Conservation (phyloP, 2,888 invertebrate species). For the Zaprionus obscuricornis region DNA sequence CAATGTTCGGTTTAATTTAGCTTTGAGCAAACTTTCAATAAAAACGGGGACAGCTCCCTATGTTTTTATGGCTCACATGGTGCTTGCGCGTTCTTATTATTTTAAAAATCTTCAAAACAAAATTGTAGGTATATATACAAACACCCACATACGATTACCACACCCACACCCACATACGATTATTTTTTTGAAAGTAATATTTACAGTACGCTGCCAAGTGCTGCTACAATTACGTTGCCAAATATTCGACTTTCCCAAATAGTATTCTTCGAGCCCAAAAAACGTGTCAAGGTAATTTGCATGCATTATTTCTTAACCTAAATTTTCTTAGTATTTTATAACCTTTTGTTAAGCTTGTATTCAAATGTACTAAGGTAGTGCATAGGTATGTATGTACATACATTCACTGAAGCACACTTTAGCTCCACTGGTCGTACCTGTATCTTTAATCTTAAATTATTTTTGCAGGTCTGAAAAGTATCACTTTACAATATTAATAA, state of each 20-base stretch:
- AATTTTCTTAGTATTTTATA: conserved; percentile 48
- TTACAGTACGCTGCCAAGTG: too few relatives aligned
- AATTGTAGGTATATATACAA: conserved; percentile 10
- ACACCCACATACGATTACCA: neutral
- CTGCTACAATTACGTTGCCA: too few relatives aligned
- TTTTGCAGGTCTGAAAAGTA: too few relatives aligned
- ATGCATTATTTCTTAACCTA: conserved; percentile 74
- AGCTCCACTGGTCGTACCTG: too few relatives aligned
- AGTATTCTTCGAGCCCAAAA: conserved; percentile 34
- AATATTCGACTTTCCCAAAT: too few relatives aligned
- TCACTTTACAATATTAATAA: too few relatives aligned
- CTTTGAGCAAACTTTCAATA: conserved; percentile 2
- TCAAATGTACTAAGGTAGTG: too few relatives aligned
- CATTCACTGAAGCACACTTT: too few relatives aligned
- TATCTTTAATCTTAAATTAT: too few relatives aligned
- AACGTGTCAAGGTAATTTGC: conserved; percentile 74
- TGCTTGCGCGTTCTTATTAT: conserved; percentile 55
- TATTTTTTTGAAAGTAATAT: too few relatives aligned
- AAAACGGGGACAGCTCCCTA: conserved; percentile 36
- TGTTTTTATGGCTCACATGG: conserved; percentile 36
- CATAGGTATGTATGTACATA: too few relatives aligned
- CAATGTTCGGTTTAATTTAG: conserved; percentile 8
- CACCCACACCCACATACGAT: neutral
- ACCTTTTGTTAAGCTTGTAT: too few relatives aligned
- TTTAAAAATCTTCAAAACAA: conserved; percentile 35